phyloP scores from a whole-genome alignment of 2,113 vertebrate species.

The Gulo gulo region DNA sequence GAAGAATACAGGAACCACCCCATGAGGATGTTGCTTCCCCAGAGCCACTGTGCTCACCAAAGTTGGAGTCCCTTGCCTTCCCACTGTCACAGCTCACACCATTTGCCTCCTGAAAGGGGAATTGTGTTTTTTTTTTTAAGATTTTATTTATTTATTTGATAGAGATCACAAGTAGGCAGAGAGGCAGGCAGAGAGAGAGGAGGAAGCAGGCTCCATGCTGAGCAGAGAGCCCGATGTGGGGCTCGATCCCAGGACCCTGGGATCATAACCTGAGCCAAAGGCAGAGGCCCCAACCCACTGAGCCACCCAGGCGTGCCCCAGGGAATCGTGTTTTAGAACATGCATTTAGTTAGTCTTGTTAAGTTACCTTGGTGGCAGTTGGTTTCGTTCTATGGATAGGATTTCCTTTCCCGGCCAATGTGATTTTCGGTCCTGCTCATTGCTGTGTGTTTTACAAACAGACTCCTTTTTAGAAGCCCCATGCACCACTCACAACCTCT shows the following conservation, averaged over 20 bases:
- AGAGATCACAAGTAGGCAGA: no score
- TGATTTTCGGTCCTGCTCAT: no score
- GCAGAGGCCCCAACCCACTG: no score
- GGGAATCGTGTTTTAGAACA: not conserved
- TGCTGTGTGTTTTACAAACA: not conserved
- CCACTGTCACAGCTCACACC: fast-evolving
- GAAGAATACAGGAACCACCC: not conserved
- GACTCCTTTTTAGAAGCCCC: not conserved
- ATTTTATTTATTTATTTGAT: no score
- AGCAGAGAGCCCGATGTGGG: no score
- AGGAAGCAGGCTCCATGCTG: no score
- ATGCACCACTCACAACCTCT: fast-evolving
- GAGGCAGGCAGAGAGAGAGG: no score
- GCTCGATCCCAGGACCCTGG: no score
- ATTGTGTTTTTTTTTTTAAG: not conserved
- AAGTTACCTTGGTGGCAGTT: not conserved
- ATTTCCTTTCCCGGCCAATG: not conserved
- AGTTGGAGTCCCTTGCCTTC: not conserved
- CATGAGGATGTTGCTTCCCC: not conserved
- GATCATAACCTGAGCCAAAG: no score
- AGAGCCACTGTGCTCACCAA: not conserved
- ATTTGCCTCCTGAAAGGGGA: not conserved
- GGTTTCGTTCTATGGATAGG: not conserved
- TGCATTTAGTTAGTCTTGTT: no score
- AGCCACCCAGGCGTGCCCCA: no score